These are phyloP conservation scores for Agonopterix heracliana DNA, from an alignment of 2,888 invertebrate genomes.

Conservation along the genomic window DNA sequence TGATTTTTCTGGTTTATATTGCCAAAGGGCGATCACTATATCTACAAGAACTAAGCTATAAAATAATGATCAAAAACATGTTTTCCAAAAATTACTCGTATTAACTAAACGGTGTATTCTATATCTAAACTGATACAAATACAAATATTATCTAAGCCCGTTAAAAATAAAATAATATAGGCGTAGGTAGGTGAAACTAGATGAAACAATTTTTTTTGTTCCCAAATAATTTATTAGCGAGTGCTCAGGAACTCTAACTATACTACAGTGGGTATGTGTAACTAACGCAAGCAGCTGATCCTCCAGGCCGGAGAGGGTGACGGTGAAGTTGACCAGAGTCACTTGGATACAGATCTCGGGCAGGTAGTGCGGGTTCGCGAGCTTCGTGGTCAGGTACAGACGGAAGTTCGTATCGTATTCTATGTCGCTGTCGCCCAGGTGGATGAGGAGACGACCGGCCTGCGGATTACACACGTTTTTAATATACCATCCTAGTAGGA, in stretches of 20 bases:
- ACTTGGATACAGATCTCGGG: conserved; percentile 96
- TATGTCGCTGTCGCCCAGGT: conserved; percentile 90
- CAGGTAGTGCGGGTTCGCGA: conserved; percentile 94
- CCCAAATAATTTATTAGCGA: no score
- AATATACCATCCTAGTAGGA: neutral
- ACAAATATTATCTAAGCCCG: no score
- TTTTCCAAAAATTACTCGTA: no score
- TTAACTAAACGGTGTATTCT: no score
- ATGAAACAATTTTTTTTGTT: no score
- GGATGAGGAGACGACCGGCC: conserved; percentile 88
- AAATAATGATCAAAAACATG: neutral
- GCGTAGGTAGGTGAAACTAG: no score
- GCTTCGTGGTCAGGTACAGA: conserved; percentile 93
- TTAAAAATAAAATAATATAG: no score
- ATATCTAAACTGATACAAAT: no score
- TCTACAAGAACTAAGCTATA: neutral
- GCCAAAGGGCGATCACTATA: no score
- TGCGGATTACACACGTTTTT: conserved; percentile 25
- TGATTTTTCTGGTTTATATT: no score
- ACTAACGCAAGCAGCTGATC: conserved; percentile 92
- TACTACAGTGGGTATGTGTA: neutral
- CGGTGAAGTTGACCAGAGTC: conserved; percentile 94
- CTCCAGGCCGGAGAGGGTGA: conserved; percentile 91
- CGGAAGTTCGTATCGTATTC: conserved; percentile 92
- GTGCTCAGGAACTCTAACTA: no score